Conservation (phyloP, 2,113 vertebrate species). For the Cebidichthys violaceus region DNA sequence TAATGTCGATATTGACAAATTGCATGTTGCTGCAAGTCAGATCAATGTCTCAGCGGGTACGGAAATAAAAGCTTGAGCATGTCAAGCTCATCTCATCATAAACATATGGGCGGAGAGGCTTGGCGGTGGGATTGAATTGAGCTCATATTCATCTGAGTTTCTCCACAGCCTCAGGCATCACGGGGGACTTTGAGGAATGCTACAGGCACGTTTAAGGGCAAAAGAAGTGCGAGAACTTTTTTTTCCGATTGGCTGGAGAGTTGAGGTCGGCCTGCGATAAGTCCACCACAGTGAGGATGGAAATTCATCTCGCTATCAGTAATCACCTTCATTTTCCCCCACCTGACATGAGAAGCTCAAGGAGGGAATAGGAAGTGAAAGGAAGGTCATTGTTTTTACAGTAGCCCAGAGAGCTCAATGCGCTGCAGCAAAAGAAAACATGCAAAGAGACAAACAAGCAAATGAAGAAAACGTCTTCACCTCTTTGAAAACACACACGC, state of each 20-base stretch:
- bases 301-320: slow-evolving; percentile 67
- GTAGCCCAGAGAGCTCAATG: neutral
- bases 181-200: slow-evolving; percentile 76
- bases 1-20: slow-evolving; percentile 63
- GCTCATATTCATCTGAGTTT: slow-evolving; percentile 61
- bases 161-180: slow-evolving; percentile 76
- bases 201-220: slow-evolving; percentile 78
- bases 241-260: slow-evolving; percentile 31
- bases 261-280: slow-evolving; percentile 50
- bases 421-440: neutral
- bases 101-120: slow-evolving; percentile 62
- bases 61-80: slow-evolving; percentile 55
- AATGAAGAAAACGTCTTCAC: neutral
- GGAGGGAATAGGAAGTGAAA: neutral
- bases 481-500: no score
- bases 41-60: slow-evolving; percentile 55
- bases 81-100: slow-evolving; percentile 66
- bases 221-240: slow-evolving; percentile 47
- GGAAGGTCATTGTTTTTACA: slow-evolving; percentile 18
- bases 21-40: slow-evolving; percentile 46
- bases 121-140: slow-evolving; percentile 57
- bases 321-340: slow-evolving; percentile 50
- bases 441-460: neutral
- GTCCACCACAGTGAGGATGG: slow-evolving; percentile 37
- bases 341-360: slow-evolving; percentile 6